A percentile compares a stretch with the other conserved stretches of the same genome.
Conservation (phyloP, 2,113 vertebrate genomes). For the Poeciliopsis retropinna region DNA sequence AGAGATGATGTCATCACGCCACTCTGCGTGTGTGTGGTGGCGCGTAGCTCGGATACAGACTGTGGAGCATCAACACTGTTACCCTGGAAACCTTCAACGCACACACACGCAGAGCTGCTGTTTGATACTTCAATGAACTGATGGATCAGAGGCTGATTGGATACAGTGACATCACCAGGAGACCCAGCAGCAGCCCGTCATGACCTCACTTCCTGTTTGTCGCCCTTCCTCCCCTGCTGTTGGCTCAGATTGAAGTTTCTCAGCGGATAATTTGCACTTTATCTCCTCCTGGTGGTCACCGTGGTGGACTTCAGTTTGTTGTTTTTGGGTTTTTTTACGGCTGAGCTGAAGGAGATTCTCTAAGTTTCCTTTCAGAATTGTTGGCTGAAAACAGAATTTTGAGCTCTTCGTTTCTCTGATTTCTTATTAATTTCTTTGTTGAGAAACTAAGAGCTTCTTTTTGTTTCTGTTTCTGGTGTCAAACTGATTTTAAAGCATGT, state of each 20-base stretch:
- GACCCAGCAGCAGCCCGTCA: not conserved
- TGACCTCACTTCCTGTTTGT: not conserved
- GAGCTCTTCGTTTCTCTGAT: not conserved
- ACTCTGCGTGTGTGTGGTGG: slow-evolving; percentile 3
- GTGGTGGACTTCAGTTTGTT: not conserved
- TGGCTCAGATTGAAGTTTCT: not conserved
- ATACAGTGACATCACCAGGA: not conserved
- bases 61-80: not conserved
- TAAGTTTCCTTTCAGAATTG: not conserved
- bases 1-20: slow-evolving; percentile 36
- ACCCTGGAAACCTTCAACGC: slow-evolving; percentile 12
- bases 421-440: not conserved
- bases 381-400: slow-evolving; percentile 10
- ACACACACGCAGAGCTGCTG: slow-evolving; percentile 10
- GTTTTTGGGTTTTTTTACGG: not conserved
- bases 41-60: not conserved
- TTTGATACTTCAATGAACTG: slow-evolving; percentile 19
- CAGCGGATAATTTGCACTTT: slow-evolving; percentile 40
- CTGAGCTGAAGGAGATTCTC: not conserved
- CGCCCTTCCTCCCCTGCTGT: not conserved
- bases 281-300: slow-evolving; percentile 7
- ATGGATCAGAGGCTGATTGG: slow-evolving; percentile 1
- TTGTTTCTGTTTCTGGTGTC: not conserved
- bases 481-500: not conserved
- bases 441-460: not conserved